A percentile compares a stretch with the other conserved stretches of the same genome.
These are phyloP conservation scores for Nibea coibor DNA, from an alignment of 2,113 vertebrate species.

Conservation along the genomic window DNA sequence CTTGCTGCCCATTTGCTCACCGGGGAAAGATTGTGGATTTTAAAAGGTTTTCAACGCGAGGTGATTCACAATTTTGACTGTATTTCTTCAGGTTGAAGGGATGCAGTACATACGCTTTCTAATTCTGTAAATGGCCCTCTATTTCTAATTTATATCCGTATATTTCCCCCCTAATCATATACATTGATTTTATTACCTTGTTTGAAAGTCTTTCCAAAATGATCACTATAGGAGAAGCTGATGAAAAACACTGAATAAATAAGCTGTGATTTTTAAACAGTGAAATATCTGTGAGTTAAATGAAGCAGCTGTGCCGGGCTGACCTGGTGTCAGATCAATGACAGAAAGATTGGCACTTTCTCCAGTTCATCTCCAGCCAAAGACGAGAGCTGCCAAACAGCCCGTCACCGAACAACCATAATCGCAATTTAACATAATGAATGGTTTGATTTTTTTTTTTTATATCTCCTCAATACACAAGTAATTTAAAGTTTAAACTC, in stretches of 20 bases:
- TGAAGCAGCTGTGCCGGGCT: conserved; percentile 20
- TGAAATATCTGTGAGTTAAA: conserved; percentile 30
- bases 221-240: conserved; percentile 34
- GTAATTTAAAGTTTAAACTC: conserved; percentile 58
- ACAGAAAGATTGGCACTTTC: conserved; percentile 60
- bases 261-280: neutral
- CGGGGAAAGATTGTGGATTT: conserved; percentile 63
- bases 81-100: conserved; percentile 60
- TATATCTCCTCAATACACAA: conserved; percentile 46
- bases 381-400: conserved; percentile 55
- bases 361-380: conserved; percentile 59
- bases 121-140: conserved; percentile 63
- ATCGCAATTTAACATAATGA: conserved; percentile 64
- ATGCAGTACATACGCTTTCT: conserved; percentile 49
- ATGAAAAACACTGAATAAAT: neutral
- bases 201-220: conserved; percentile 52
- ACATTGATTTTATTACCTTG: conserved; percentile 44
- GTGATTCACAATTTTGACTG: conserved; percentile 73
- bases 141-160: conserved; percentile 56
- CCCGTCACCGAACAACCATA: conserved; percentile 40
- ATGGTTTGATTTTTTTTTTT: conserved; percentile 32
- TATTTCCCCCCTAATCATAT: conserved; percentile 48
- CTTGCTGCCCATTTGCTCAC: conserved; percentile 72
- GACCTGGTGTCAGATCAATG: conserved; percentile 57
- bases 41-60: conserved; percentile 71